Base-by-base conservation (phyloP, 2,888 invertebrate genomes). In the Trimorus sp. region DNA sequence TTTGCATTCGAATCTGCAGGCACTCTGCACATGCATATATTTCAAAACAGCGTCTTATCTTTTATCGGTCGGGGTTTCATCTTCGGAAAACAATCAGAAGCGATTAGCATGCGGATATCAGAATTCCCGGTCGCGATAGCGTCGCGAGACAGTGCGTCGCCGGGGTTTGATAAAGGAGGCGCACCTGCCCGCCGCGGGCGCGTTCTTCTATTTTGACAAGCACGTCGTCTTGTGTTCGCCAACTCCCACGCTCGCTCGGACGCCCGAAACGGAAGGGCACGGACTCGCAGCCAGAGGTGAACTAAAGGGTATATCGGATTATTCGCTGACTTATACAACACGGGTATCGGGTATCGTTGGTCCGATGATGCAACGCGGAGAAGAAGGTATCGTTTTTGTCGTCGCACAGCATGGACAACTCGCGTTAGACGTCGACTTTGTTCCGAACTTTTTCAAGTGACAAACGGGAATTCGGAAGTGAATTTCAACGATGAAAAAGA, bases 261-360 rank as follows among this genome's bases (percentile, higher is more conserved):
- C 51, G 2, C 36, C 16, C 16, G 40, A 48, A 76, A 73, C 65
- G 68, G 62, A 76, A 83, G 79, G 68, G 68, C 48, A 60, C 26
- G 16, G 56, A 66, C 60, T 38, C 56, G 68, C 54, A 71, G 70
- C 54, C 42, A 77, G 68, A 66, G 66, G 70, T 58, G 68, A 79
- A 79, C 60, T 76, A 77, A 81, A 77, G 71, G 75, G 70, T 80
- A 85, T 88, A 89, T 88, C 89, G 88, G 82, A 87, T 89, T 89
- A 88, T 88, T 74, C 86, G 89, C 89, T 88, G 89, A 89, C 87
- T 89, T 85, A 77, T 86, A 88, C 88, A 89, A 89, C 87, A 87
- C 83, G 78, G 83, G 87, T 86, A 86, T 89, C 89, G 85, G 79
- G 86, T 89, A 83, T 86, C 88, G 82, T 49, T 48, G 60, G 60